Percentiles rank a stretch among this genome's conserved stretches.
These are phyloP conservation scores for Delia radicum DNA, from an alignment of 1,140 invertebrate genomes.

Conservation along the genomic window DNA sequence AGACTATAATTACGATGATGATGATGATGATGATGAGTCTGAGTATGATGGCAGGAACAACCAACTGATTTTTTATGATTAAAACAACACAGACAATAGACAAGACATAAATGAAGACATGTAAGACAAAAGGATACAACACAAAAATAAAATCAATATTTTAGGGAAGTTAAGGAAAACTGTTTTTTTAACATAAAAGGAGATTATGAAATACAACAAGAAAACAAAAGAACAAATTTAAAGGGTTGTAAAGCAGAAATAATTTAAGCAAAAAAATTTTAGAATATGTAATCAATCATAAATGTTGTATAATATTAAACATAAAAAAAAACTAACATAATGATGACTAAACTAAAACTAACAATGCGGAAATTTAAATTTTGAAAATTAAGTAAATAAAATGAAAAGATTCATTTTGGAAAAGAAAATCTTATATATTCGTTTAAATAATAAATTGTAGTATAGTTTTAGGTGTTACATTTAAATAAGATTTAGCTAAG, in stretches of 20 bases:
- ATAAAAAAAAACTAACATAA: not conserved
- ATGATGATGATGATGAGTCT: not conserved
- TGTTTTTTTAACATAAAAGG: not conserved
- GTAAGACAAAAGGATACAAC: not conserved
- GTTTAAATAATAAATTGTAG: not conserved
- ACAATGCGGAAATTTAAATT: not conserved
- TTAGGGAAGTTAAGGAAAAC: not conserved
- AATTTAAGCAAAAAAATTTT: not conserved
- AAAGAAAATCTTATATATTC: too few species aligned
- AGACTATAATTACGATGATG: too few species aligned
- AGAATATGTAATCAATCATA: not conserved
- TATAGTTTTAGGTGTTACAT: not conserved
- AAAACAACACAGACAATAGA: not conserved
- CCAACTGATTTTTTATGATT: not conserved
- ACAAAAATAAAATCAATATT: not conserved
- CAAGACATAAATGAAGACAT: not conserved
- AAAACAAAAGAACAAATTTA: not conserved
- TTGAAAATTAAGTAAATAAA: not conserved
- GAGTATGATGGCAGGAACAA: not conserved
- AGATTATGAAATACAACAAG: not conserved
- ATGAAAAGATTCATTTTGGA: not conserved
- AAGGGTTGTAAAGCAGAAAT: not conserved
- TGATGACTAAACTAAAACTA: not conserved
- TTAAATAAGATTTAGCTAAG: not conserved
- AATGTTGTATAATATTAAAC: not conserved